Evolutionary conservation across 2,113 vertebrate species (phyloP).

Genomic region (Odontesthes bonariensis): DNA sequence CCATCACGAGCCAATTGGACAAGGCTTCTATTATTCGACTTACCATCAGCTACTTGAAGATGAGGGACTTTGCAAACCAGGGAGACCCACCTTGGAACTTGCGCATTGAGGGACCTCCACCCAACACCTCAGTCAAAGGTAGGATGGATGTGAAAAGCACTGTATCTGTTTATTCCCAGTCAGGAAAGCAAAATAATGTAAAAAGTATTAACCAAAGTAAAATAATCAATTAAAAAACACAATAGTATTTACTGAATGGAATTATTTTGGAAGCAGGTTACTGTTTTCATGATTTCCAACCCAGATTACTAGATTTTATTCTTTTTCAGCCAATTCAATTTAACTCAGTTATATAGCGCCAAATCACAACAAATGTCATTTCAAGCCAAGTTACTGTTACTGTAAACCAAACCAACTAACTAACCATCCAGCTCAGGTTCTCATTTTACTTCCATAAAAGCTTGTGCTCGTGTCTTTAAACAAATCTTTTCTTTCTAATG

Average conservation of each 20-base stretch:
- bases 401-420: not conserved
- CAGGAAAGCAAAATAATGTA: not conserved
- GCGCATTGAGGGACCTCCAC: conserved; percentile 96
- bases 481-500: conserved; percentile 11
- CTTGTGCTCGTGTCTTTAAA: not conserved
- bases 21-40: conserved; percentile 99
- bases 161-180: not conserved
- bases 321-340: not conserved
- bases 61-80: conserved; percentile 99
- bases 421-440: not conserved
- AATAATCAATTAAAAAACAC: no score
- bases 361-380: no score
- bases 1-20: conserved; percentile 99
- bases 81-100: conserved; percentile 98
- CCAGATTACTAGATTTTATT: not conserved
- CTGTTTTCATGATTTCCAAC: no score
- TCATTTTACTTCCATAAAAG: not conserved
- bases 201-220: no score
- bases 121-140: conserved; percentile 99
- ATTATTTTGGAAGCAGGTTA: no score
- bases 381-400: not conserved
- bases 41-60: conserved; percentile 99
- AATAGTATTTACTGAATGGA: no score
- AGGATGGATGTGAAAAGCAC: conserved; percentile 21
- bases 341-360: no score